These are phyloP conservation scores for Cinclus cinclus DNA, from an alignment of 2,113 vertebrate genomes.

Conservation along the genomic window DNA sequence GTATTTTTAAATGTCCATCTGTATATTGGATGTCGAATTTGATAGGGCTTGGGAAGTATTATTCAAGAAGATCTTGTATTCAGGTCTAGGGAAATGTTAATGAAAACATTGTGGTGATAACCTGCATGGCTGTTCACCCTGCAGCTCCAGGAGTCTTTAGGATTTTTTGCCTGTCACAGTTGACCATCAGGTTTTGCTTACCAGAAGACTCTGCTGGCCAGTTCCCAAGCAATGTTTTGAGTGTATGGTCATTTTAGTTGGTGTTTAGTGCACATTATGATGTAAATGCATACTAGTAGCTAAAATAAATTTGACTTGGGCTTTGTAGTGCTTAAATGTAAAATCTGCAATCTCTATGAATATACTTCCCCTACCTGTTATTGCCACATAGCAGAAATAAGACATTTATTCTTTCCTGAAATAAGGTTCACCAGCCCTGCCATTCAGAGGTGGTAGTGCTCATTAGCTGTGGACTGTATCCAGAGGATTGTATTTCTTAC, in stretches of 20 bases:
- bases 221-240: background rate
- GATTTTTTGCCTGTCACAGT: background rate
- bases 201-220: background rate
- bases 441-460: background rate
- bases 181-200: background rate
- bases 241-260: background rate
- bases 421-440: background rate
- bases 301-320: background rate
- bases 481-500: background rate
- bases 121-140: background rate
- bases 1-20: background rate
- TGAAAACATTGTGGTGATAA: background rate
- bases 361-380: background rate
- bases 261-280: background rate
- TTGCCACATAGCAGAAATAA: background rate
- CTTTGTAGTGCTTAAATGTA: background rate
- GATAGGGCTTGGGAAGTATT: background rate
- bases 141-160: background rate
- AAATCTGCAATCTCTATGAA: background rate
- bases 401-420: background rate
- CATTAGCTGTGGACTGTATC: background rate
- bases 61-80: background rate
- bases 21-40: background rate
- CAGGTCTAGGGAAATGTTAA: background rate
- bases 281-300: background rate